Evolutionary conservation across 2,113 vertebrate genomes (phyloP).

Genomic region (Gallinago undulata): DNA sequence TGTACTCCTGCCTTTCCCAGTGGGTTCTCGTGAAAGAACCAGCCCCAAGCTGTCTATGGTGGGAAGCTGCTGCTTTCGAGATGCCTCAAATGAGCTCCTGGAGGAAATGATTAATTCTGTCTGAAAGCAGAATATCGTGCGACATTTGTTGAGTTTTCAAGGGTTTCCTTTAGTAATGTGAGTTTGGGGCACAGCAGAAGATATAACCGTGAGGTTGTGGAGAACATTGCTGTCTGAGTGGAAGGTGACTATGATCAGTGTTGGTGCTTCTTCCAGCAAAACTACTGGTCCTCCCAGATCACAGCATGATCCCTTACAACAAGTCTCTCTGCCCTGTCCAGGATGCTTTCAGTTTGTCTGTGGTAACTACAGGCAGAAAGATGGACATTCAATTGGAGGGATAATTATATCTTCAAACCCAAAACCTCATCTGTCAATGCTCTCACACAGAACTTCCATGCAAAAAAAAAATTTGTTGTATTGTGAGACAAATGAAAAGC

Average conservation of each 20-base stretch:
- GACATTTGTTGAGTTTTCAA: not conserved
- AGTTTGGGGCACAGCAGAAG: not conserved
- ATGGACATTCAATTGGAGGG: not conserved
- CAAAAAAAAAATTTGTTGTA: not conserved
- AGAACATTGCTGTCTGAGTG: not conserved
- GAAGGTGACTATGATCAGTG: accelerated
- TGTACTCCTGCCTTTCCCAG: not conserved
- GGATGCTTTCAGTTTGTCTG: not conserved
- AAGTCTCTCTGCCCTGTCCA: not conserved
- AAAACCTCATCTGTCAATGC: not conserved
- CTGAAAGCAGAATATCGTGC: not conserved
- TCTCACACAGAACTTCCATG: not conserved
- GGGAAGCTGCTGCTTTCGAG: not conserved
- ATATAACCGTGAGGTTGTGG: not conserved
- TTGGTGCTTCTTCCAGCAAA: not conserved
- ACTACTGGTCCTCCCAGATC: not conserved
- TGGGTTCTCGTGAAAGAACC: not conserved
- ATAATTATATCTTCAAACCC: not conserved
- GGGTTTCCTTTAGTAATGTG: not conserved
- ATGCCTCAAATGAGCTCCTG: not conserved
- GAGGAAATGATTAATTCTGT: not conserved
- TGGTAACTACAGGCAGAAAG: not conserved
- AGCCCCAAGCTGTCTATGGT: not conserved
- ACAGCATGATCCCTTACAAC: not conserved
- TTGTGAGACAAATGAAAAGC: not conserved